Percentiles rank a stretch among this genome's conserved stretches.
Evolutionary conservation across 1,140 invertebrate species (phyloP).

Genomic region (Sinella curviseta): DNA sequence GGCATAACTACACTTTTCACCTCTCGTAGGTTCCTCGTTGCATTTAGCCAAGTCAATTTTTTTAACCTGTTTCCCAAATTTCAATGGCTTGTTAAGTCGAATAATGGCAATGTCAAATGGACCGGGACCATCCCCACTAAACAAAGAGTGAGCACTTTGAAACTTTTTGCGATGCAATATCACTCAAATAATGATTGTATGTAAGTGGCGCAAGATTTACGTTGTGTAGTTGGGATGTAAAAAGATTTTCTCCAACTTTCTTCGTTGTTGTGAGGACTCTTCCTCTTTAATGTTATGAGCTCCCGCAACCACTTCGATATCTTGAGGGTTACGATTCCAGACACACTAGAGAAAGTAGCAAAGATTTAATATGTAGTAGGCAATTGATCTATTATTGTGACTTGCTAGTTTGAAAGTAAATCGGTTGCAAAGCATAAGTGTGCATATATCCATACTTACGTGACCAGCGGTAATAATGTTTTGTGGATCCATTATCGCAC

Average conservation of each 20-base stretch:
- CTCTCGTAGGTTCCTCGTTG: not conserved
- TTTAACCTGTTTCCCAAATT: not conserved
- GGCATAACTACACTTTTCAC: not conserved
- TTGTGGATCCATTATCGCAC: not conserved
- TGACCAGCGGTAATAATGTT: conserved; percentile 26
- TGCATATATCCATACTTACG: no score
- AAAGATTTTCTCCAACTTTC: not conserved
- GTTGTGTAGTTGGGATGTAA: conserved; percentile 22
- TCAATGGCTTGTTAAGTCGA: not conserved
- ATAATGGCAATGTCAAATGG: not conserved
- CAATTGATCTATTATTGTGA: no score
- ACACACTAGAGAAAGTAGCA: not conserved
- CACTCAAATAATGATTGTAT: no score
- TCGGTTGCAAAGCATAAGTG: no score
- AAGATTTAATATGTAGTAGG: no score
- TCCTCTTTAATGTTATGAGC: not conserved
- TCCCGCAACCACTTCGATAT: conserved; percentile 23
- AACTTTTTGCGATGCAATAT: not conserved
- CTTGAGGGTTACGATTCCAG: not conserved
- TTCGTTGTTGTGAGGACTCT: conserved; percentile 16
- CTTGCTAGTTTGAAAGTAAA: no score
- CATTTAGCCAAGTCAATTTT: not conserved
- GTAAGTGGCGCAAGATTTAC: no score
- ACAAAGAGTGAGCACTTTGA: not conserved
- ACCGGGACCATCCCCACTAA: not conserved